A percentile compares a stretch with the other conserved stretches of the same genome.
These are phyloP conservation scores for Ammodytes marinus DNA, from an alignment of 2,113 vertebrate species.

Conservation along the genomic window DNA sequence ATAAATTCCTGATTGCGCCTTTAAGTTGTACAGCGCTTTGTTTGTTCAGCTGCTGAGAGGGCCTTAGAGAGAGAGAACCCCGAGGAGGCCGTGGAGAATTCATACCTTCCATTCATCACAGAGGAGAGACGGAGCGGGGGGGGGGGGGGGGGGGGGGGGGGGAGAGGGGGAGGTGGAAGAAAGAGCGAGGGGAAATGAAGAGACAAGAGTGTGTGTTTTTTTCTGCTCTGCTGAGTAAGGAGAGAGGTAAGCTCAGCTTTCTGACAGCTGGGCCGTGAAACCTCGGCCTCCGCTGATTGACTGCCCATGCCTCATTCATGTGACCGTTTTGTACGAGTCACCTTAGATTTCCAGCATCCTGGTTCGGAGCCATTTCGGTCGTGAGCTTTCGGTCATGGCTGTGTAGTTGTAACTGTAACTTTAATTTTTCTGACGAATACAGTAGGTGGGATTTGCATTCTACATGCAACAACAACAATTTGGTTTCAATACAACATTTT, in stretches of 20 bases:
- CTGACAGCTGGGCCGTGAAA: slow-evolving; percentile 75
- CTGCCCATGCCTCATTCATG: slow-evolving; percentile 46
- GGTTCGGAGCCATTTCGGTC: background rate
- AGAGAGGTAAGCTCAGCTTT: slow-evolving; percentile 71
- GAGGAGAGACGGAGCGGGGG: slow-evolving; percentile 36
- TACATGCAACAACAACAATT: too few relatives aligned
- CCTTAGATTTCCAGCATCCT: slow-evolving; percentile 12
- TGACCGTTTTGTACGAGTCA: slow-evolving; percentile 39
- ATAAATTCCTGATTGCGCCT: slow-evolving; percentile 79
- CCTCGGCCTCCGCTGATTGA: slow-evolving; percentile 60
- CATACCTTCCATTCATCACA: slow-evolving; percentile 86
- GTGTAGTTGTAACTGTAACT: background rate
- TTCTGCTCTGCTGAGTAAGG: slow-evolving; percentile 80
- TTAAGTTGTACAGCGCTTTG: slow-evolving; percentile 73
- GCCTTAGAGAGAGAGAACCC: slow-evolving; percentile 76
- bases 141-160: slow-evolving; percentile 36
- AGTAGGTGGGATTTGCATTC: background rate
- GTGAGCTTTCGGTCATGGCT: background rate
- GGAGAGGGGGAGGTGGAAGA: slow-evolving; percentile 65
- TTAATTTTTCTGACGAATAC: background rate
- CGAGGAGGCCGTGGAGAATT: slow-evolving; percentile 83
- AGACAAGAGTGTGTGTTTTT: slow-evolving; percentile 66
- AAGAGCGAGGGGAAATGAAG: slow-evolving; percentile 77
- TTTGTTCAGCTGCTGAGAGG: slow-evolving; percentile 87
- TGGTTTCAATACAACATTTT: background rate